These are phyloP conservation scores for Phyllostomus discolor DNA, from an alignment of 2,113 vertebrate genomes.

Conservation along the genomic window DNA sequence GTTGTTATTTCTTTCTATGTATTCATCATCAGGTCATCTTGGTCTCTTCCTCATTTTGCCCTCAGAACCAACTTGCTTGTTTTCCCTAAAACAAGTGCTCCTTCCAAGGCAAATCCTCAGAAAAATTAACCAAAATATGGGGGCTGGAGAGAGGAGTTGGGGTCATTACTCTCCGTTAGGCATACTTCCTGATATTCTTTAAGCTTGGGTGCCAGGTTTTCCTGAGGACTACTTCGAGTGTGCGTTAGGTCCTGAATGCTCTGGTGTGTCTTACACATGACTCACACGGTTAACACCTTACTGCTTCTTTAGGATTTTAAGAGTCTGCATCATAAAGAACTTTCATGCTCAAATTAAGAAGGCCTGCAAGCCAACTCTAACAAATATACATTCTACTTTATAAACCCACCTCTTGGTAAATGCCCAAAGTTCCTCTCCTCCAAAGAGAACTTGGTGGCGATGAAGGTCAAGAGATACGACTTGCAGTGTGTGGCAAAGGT, in stretches of 20 bases:
- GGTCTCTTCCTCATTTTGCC: not conserved
- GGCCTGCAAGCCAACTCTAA: not conserved
- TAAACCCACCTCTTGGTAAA: constrained; percentile 30
- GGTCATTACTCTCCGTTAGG: not conserved
- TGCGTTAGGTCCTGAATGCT: not conserved
- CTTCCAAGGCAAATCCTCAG: constrained; percentile 22
- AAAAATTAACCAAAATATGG: not conserved
- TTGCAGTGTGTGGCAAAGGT: constrained; percentile 19
- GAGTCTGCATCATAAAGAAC: not conserved
- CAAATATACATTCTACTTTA: not conserved
- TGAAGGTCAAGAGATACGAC: not conserved
- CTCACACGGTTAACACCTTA: not conserved
- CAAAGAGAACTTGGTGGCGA: constrained; percentile 46
- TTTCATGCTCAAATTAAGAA: constrained; percentile 4
- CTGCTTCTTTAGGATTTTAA: constrained; percentile 15
- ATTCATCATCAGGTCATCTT: not conserved
- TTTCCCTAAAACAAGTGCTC: constrained; percentile 30
- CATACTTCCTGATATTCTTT: not conserved
- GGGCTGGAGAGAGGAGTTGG: not conserved
- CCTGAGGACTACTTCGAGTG: not conserved
- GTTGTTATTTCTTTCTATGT: not conserved
- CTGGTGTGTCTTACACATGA: not conserved
- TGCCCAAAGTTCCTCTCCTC: constrained; percentile 42
- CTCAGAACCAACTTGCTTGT: not conserved
- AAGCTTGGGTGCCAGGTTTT: not conserved